Base-by-base conservation (phyloP, 1,140 invertebrate species). In the Drosophila santomea region DNA sequence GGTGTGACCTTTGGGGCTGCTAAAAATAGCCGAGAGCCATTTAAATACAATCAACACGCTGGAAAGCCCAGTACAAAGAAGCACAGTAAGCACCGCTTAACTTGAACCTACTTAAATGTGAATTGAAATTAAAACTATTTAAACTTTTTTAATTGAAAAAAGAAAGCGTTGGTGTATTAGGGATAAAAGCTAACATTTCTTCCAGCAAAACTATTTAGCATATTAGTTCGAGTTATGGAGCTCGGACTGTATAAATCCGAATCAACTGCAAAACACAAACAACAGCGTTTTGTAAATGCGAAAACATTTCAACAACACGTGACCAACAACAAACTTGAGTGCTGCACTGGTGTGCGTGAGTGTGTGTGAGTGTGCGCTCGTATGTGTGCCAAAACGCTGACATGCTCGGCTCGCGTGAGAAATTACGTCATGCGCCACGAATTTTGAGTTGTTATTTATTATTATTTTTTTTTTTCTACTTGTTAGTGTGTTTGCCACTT, bases 371-470 rank as follows among this genome's bases (percentile, higher is more conserved):
- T 35, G 5, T 25, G 6, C 41, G 41, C 48, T 11, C 12, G 61
- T 71, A 50, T 78, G 57, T 74, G 45, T 62, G 63, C 67, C 61
- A 55, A 86, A 74, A 66, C 58, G 66, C 69, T 86, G 83, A 76
- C 83, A 88, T 82, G 83, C 79, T 80, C 69, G 61, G 62, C 59
- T 89, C 84, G 84, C 83, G 83, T 88, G 83, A 88, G 83, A 83
- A 69, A 89, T 88, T 88, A 88, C 83, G 83, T 88, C 83, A 88
- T 88, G 83, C 74, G 74, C 72, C 64, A 88, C 86, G 83, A 88
- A 88, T 88, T 88, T 57, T 66, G 61, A 64, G 35, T 61, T 47
- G 48, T 64, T 79, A 89, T 64, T 68, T 61, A 61, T 64, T 64
- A 14, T 60, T 66, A 50, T 80, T 62, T 71, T 64, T 74, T 62